Evolutionary conservation across 2,888 invertebrate genomes (phyloP), one percentile per base, ranked within the genome.

Genomic region (Thyatira batis): DNA sequence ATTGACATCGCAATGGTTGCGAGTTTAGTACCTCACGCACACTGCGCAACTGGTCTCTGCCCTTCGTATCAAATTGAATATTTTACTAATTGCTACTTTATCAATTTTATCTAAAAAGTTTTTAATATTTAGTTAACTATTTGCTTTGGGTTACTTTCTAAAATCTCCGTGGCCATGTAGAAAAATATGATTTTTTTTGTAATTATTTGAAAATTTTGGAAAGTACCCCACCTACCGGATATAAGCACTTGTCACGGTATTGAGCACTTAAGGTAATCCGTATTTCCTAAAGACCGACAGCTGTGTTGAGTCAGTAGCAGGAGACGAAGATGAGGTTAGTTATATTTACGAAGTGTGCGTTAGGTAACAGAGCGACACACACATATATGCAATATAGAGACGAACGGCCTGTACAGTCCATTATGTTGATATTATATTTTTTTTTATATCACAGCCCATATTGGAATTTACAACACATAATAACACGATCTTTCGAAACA

Each of bases 391-490:
- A 80, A 82, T 81, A 93, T 92, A 92, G 89, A 93, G 85, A 94
- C 92, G 86, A 93, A 93, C 93, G 94, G 94, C 93, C 94, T 94
- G 94, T 94, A 94, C 94, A 94, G 92, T 93, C 92, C 87, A 93
- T 93, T 87, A 93, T 92, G 93, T 92, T 93, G 93, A 93, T 86
- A 87, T 93, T 85, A 85, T 87, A 86, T 69, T 81, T 84, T 87
- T 89, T 94, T 87, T 89, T 94, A 93, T 94, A 94, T 95, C 95
- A 95, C 95, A 95, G 95, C 95, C 95, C 95, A 94, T 94, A 76
- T 95, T 95, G 95, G 95, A 95, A 95, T 95, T 94, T 94, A 91
- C 87, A 90, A 91, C 89, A 89, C 84, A 89, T 89, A 87, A 87
- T 85, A 89, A 87, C 82, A 85, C 80, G 82, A 81, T 87, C 84